Evolutionary conservation across 2,113 vertebrate genomes (phyloP), one percentile per base, ranked within the genome.

Genomic region (Turdus rufiventris): DNA sequence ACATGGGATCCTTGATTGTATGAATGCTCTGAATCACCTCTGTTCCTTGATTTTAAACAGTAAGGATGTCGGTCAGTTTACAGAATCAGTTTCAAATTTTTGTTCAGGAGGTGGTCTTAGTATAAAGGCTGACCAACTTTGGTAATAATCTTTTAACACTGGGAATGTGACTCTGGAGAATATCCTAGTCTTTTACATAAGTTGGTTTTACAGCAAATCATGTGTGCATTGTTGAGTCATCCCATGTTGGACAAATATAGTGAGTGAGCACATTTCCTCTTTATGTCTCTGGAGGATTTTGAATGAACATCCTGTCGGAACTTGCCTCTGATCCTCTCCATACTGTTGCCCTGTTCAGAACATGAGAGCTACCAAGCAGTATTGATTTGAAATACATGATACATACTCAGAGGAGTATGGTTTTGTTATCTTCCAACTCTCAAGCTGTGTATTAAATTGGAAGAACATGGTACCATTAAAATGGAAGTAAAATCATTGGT

Each of bases 251-350:
- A 85, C 56, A 58, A 88, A 93, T 92, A 47, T 3, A 85, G 33
- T 58, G 70, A 92, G 72, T 88, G 91, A 96, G 68, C 88, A 85
- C 85, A 93, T 94, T 97, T 96, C 91, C 91, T 96, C 62, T 88
- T 70, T 28, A 14, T 65, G 47, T 76, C 93, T 88, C 85, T 23
- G n/a, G 93, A 91, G 89, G 42, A 61, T 90, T 89, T 81, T 74
- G 66, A 95, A 42, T 95, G 13, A 87, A 73, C 56, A 42, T 83
- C 72, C 72, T 92, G 76, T 56, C 4, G 5, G 45, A 82, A 40
- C 54, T 94, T 85, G 38, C 40, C 60, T 83, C 74, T 83, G 36
- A 86, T 91, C 14, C 15, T 90, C 34, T 94, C 68, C 42, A 34
- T 65, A 33, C 16, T 67, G 6, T 47, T 86, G 29, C 31, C 42